Evolutionary conservation across 1,140 invertebrate species (phyloP), one percentile per base, ranked within the genome.

Genomic region (Cotesia chilonis): DNA sequence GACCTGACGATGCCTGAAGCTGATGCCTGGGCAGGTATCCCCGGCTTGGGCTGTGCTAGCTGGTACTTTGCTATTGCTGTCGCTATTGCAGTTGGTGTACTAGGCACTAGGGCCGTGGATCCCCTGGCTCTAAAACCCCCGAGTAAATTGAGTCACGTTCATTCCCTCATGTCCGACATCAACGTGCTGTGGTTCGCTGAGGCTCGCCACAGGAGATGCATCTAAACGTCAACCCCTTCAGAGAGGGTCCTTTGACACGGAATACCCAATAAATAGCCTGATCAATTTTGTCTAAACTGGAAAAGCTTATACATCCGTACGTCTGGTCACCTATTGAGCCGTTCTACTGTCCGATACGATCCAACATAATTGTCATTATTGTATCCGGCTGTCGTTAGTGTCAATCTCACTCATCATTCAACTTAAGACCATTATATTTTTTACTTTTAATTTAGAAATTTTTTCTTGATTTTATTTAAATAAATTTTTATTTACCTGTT

Each of bases 71-170:
- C 1, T 28, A 28, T 28, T 28, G 28, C 28, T 28, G 28, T 28
- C 28, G 28, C 28, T 28, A 28, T 28, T 28, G 28, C 28, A 28
- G 28, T 28, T 28, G 28, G 28, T 28, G 28, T 28, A 28, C 2
- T 28, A 28, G 28, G 28, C 1, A 28, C 28, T 28, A 28, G 28
- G 28, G 28, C 28, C 28, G 28, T 28, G 28, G 28, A 28, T 28
- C 28, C 28, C 36, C 20, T 28, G 60, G 60, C 35, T 14, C 17
- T 63, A n/a, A 14, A 66, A 12, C 41, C 64, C 36, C 12, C 41
- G 17, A 10, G 41, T 66, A 66, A 66, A 66, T 66, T 66, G 64
- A 66, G 64, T 66, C 64, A 66, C 64, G 64, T 66, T 52, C 64
- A 66, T 66, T 66, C 41, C 64, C 41, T 52, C 64, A 28, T 66